Percentiles rank a stretch among this genome's conserved stretches.
These are phyloP conservation scores for Tinea pellionella DNA, from an alignment of 2,888 invertebrate genomes.

Conservation along the genomic window DNA sequence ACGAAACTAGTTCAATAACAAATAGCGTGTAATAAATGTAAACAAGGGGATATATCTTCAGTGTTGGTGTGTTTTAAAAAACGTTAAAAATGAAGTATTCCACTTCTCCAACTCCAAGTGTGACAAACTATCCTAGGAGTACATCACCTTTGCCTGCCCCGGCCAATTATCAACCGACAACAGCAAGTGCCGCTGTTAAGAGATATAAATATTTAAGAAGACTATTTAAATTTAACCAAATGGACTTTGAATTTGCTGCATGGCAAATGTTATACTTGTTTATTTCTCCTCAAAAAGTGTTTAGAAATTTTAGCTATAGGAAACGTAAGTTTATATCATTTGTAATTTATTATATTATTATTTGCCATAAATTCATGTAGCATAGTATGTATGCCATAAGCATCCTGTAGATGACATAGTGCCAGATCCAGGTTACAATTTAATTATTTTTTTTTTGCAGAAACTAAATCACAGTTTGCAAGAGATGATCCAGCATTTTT, in stretches of 20 bases:
- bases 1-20: no score
- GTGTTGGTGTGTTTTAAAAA: background rate
- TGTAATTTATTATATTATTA: background rate
- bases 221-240: constrained; percentile 91
- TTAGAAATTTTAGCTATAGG: constrained; percentile 96
- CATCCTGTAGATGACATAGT: no score
- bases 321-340: constrained; percentile 80
- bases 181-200: constrained; percentile 86
- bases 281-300: constrained; percentile 94
- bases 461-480: constrained; percentile 98
- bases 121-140: background rate
- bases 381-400: no score
- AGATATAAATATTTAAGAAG: constrained; percentile 88
- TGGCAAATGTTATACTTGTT: constrained; percentile 99
- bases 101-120: constrained; percentile 3
- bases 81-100: background rate
- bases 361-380: no score
- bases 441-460: constrained; percentile 63
- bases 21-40: no score
- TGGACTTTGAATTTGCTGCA: constrained; percentile 99
- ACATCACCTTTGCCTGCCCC: constrained; percentile 76
- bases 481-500: constrained; percentile 99
- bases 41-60: no score
- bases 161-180: constrained; percentile 74
- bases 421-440: no score